Conservation (phyloP, 2,888 invertebrate genomes). For the Polydrusus tereticollis region DNA sequence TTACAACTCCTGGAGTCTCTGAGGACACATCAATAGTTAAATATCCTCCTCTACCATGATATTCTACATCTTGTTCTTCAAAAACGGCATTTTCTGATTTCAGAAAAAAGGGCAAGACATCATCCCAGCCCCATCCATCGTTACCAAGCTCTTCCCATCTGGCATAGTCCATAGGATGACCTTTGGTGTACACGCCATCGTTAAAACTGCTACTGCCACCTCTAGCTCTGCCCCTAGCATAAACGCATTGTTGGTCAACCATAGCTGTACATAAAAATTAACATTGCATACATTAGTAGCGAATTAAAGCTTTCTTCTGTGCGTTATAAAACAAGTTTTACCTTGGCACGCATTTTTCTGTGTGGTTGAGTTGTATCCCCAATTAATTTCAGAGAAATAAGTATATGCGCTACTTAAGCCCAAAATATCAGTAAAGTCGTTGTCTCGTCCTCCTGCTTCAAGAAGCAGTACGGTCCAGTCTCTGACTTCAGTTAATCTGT, state of each 20-base stretch:
- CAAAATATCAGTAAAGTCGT: conserved; percentile 47
- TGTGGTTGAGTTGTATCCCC: conserved; percentile 52
- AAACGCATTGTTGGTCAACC: conserved; percentile 81
- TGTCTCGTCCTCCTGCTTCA: conserved; percentile 48
- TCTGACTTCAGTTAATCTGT: conserved; percentile 29
- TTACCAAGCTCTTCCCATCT: conserved; percentile 84
- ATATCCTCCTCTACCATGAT: conserved; percentile 74
- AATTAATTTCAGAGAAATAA: conserved; percentile 47
- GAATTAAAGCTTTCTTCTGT: background rate
- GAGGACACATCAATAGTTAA: conserved; percentile 69
- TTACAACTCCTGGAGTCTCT: conserved; percentile 26
- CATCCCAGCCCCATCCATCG: conserved; percentile 87
- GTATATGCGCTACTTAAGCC: conserved; percentile 36
- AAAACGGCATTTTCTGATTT: conserved; percentile 81
- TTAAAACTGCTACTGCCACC: conserved; percentile 87
- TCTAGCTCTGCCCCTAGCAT: conserved; percentile 86
- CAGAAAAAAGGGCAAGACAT: conserved; percentile 86
- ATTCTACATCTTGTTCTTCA: conserved; percentile 63
- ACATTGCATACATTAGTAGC: background rate
- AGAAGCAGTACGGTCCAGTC: conserved; percentile 46
- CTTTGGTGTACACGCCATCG: conserved; percentile 88
- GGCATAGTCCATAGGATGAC: conserved; percentile 83
- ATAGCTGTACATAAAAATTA: conserved; percentile 69
- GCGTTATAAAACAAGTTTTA: conserved; percentile 26
- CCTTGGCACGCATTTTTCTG: conserved; percentile 51